These are phyloP conservation scores for Eunapius fragilis DNA, from an alignment of 37 sponge, comb jelly and placozoan species.

Conservation along the genomic window DNA sequence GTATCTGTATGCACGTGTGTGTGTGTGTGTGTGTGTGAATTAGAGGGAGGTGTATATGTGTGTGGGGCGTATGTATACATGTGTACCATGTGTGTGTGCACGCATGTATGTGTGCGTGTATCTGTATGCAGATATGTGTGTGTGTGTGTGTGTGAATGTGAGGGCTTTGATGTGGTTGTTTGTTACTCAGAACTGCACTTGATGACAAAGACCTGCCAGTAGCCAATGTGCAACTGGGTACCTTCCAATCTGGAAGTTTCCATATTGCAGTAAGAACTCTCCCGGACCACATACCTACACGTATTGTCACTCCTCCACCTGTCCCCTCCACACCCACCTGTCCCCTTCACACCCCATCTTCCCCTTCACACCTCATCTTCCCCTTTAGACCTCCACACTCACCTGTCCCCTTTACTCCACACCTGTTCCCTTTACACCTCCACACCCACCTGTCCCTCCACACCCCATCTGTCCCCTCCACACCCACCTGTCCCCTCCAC, in stretches of 20 bases:
- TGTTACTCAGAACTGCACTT: background rate
- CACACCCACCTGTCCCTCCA: background rate
- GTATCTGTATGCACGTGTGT: background rate
- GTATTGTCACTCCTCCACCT: background rate
- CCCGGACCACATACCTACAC: background rate
- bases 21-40: background rate
- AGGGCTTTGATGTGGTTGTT: background rate
- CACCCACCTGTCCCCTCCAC: background rate
- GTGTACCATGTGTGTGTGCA: too few species aligned
- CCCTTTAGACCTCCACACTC: background rate
- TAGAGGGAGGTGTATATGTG: background rate
- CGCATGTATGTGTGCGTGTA: background rate
- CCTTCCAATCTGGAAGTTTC: slow-evolving; percentile 1
- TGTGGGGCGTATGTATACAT: too few species aligned
- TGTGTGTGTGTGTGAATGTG: too few species aligned
- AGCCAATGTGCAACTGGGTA: background rate
- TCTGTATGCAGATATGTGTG: background rate
- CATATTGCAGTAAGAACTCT: background rate
- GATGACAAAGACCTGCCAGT: background rate
- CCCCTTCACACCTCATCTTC: background rate
- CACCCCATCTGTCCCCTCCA: background rate
- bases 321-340: background rate
- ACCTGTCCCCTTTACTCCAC: background rate
- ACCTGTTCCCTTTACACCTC: background rate
- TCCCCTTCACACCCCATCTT: background rate